phyloP scores from a whole-genome alignment of 1,140 invertebrate species.

The Panagrolaimus sp. region DNA sequence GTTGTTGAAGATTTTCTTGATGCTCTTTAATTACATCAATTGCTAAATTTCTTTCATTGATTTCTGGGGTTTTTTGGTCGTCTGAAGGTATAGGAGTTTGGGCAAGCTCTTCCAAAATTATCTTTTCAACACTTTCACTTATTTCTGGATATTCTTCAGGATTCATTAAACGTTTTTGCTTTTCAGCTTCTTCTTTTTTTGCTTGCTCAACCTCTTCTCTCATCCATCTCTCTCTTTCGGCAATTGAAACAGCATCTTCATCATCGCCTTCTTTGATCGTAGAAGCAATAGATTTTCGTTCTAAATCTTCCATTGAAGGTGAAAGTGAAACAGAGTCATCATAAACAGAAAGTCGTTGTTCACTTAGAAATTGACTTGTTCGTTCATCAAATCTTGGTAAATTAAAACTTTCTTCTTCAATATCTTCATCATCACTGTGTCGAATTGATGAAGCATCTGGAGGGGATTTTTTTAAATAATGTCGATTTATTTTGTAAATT shows the following conservation, averaged over 20 bases:
- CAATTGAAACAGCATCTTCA: background rate
- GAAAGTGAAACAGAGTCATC: conserved; percentile 8
- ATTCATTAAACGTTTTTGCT: background rate
- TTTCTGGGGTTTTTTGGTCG: background rate
- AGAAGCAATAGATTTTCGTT: background rate
- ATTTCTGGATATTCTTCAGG: conserved; percentile 6
- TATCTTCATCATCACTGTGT: conserved; percentile 3
- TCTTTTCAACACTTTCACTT: background rate
- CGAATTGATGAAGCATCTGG: conserved; percentile 2
- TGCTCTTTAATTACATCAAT: conserved; percentile 11
- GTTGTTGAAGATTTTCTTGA: conserved; percentile 18
- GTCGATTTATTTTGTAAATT: too few species aligned
- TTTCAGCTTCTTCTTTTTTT: background rate
- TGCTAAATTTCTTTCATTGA: background rate
- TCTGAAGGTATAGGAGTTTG: background rate
- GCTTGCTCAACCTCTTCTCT: conserved; percentile 15
- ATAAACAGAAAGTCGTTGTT: background rate
- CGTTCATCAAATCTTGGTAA: conserved; percentile 11
- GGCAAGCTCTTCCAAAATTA: background rate
- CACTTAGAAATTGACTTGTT: conserved; percentile 4
- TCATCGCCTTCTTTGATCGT: conserved; percentile 13
- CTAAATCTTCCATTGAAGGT: background rate
- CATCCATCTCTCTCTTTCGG: conserved; percentile 14
- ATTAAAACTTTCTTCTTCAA: background rate
- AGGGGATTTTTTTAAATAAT: background rate